Evolutionary conservation across 2,888 invertebrate species (phyloP), one percentile per base, ranked within the genome.

Genomic region (Lucinisca nassula): DNA sequence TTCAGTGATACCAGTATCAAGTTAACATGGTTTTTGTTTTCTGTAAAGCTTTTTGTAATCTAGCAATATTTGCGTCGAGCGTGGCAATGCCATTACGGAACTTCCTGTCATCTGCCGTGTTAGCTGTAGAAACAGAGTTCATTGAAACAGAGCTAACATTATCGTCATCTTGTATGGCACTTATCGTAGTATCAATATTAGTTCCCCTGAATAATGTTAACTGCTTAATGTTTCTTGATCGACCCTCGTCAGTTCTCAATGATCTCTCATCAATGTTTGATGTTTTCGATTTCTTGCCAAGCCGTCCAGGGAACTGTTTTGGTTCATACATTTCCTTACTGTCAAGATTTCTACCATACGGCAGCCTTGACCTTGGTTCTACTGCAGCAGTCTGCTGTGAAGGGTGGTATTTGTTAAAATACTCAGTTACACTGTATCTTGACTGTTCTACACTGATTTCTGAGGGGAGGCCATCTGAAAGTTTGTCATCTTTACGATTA

Each of bases 31-130:
- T 92, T 70, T 95, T 95, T 51, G 93, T 94, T 84, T 91, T 91
- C 81, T 94, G 92, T 35, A 95, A 90, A 27, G 94, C 92, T 72
- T 91, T 85, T 78, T 95, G 95, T 4, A 95, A 82, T 61, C 92
- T 92, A 2, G 94, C 92, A 51, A 95, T 95, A 82, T 95, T 95
- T 17, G 93, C 94, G 89, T 95, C 95, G 6, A 95, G 87, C 4
- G 93, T 92, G 12, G 94, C 95, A 40, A 95, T 93, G 0, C 95
- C 95, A 55, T 92, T 92, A 75, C 93, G 84, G 84, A 95, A 95
- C 14, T 91, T 92, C 6, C 83, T 84, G 27, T 95, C 95, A 84
- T 95, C 94, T 8, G 93, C 90, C 24, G 94, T 92, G 17, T 92
- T 88, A 0, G 92, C 88, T 24, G 94, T 91, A 14, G 90, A 85